phyloP scores from a whole-genome alignment of 2,888 invertebrate species.

The Galeruca laticollis region DNA sequence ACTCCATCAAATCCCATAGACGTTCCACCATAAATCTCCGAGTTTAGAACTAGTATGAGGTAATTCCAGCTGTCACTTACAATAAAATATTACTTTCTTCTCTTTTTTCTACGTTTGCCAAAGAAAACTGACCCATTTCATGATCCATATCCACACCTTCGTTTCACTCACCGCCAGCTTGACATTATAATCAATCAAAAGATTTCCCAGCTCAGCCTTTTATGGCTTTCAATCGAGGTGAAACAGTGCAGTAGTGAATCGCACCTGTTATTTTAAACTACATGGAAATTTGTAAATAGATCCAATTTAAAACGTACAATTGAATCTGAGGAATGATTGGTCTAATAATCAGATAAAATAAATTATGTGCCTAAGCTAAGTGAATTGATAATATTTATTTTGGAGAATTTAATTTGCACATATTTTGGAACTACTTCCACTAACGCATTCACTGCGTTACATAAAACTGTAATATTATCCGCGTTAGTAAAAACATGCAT shows the following conservation, averaged over 20 bases:
- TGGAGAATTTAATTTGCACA: too few relatives aligned
- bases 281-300: neutral
- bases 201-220: conserved; percentile 16
- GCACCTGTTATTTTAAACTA: neutral
- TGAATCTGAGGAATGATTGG: too few relatives aligned
- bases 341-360: too few relatives aligned
- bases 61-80: conserved; percentile 18
- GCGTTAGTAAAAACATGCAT: too few relatives aligned
- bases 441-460: too few relatives aligned
- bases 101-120: conserved; percentile 9
- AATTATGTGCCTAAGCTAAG: too few relatives aligned
- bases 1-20: neutral
- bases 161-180: conserved; percentile 8
- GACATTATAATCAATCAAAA: conserved; percentile 24
- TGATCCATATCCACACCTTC: conserved; percentile 20
- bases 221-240: conserved; percentile 11
- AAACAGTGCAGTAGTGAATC: neutral
- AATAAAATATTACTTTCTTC: conserved; percentile 11
- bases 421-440: too few relatives aligned
- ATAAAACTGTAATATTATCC: too few relatives aligned
- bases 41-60: conserved; percentile 3
- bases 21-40: conserved; percentile 1
- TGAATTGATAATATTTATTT: too few relatives aligned
- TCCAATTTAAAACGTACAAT: too few relatives aligned
- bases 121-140: conserved; percentile 19